Conservation (phyloP, 35 echinoderm and acorn worm genomes). For the Acanthaster planci region DNA sequence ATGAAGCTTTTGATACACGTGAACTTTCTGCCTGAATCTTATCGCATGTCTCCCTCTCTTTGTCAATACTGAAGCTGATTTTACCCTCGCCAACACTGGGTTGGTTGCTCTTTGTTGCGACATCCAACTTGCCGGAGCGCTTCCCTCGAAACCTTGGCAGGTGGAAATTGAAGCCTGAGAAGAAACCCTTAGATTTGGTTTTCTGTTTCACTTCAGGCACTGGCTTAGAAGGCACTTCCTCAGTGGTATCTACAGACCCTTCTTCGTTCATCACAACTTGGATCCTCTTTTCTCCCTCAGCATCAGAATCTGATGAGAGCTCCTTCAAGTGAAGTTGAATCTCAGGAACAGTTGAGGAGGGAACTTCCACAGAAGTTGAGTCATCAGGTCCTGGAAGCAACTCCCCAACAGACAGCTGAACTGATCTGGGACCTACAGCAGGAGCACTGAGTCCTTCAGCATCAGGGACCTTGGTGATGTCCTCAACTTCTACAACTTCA, state of each 20-base stretch:
- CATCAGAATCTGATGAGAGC: not conserved
- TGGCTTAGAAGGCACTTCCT: not conserved
- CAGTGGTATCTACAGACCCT: not conserved
- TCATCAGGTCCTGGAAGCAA: too few relatives aligned
- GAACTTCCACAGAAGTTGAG: not conserved
- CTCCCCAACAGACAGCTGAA: too few relatives aligned
- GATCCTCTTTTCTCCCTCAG: not conserved
- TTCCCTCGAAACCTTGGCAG: not conserved
- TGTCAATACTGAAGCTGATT: not conserved
- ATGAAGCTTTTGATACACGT: not conserved
- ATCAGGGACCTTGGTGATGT: too few relatives aligned
- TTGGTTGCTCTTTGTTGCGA: not conserved
- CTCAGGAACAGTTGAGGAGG: not conserved
- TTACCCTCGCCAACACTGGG: not conserved
- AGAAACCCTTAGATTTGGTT: not conserved
- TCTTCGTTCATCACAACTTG: not conserved
- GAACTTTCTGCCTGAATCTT: not conserved
- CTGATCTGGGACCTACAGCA: too few relatives aligned
- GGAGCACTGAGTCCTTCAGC: too few relatives aligned
- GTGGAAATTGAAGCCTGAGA: slow-evolving; percentile 25
- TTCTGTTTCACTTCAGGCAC: not conserved
- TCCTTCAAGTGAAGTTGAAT: not conserved
- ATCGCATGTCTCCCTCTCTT: not conserved
- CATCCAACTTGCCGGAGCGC: not conserved
- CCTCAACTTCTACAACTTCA: too few relatives aligned